Evolutionary conservation across 2,888 invertebrate genomes (phyloP), one percentile per base, ranked within the genome.

Genomic region (Aphrophora alni): DNA sequence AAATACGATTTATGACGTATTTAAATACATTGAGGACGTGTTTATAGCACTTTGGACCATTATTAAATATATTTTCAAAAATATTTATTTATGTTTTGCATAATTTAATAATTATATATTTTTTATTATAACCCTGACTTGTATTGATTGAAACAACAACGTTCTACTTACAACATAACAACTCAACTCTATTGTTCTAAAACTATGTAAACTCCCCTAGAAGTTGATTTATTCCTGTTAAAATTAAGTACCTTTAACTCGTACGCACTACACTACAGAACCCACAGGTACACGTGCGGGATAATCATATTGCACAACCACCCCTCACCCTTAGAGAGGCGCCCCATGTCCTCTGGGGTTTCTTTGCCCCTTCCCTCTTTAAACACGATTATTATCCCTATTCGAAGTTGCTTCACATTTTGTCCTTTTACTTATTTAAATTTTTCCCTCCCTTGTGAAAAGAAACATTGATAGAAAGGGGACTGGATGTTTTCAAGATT

Each of bases 321-420:
- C 59, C 59, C 59, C 59, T 59, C 59, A 21, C 59, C 21, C 59
- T 59, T 2, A 21, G 12, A 59, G 21, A 59, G 59, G 59, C 59
- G 59, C 59, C 59, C 59, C 59, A 59, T 5, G 59, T 59, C 59
- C 59, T 59, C 21, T 59, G 21, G 59, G 59, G 59, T n/a, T 59
- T 59, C 21, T 10, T 59, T 59, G 5, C 59, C 59, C 59, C 38
- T 71, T 25, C 33, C 25, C 69, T 71, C 77, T 68, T 77, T 44
- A 77, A 77, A 77, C 77, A 77, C 77, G 77, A 77, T 77, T 77
- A 77, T 77, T 77, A 68, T 71, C 77, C 77, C 27, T 26, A 71
- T 71, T 26, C 77, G 70, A 59, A 77, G 77, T 77, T 70, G 71
- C 75, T 79, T 76, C 79, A 44, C 75, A 75, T 70, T 75, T 69